Base-by-base conservation (phyloP, 2,888 invertebrate genomes). In the Ypsolopha sequella region DNA sequence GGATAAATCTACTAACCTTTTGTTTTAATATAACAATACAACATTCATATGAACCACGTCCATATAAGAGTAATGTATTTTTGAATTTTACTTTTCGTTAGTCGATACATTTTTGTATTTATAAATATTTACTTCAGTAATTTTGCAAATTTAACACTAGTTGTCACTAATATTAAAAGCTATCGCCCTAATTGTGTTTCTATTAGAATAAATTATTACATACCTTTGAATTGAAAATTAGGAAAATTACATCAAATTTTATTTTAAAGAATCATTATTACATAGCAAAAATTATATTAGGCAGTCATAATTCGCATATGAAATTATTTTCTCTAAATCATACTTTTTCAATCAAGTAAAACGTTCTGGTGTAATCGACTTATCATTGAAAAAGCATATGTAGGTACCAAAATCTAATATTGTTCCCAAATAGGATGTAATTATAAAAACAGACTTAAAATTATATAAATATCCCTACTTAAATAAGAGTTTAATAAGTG, bases 161-260 rank as follows among this genome's bases (percentile, higher is more conserved):
- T 79, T 86, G 87, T 86, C 86, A 85, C 87, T 87, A 87, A 87
- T 79, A 75, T 82, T 82, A 82, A 79, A 84, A 82, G 76, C 80
- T 85, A 81, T 78, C 72, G 76, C 65, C 66, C 70, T 65, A 60
- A 65, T 60, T 65, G 69, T 77, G 69, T 52, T 24, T 24, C 24
- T 24, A 24, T 2, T 24, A 24, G 24, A 2, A 4, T 24, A 24
- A 24, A 44, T 13, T 43, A 44, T 51, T 51, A 44, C 33, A 11
- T 24, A 44, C 34, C 9, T 44, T 44, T 13, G 34, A 43, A 43
- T 36, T 51, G 36, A 51, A 36, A 51, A 24, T 24, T 24, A 24
- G 24, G 24, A 24, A 4, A 24, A 24, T 24, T 24, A 24, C 24
- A 24, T 24, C 24, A 24, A 2, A 24, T 24, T 24, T 24, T 24